Percentiles rank a stretch among this genome's conserved stretches.
These are phyloP conservation scores for Phoxinus phoxinus DNA, from an alignment of 2,113 vertebrate genomes.

Conservation along the genomic window DNA sequence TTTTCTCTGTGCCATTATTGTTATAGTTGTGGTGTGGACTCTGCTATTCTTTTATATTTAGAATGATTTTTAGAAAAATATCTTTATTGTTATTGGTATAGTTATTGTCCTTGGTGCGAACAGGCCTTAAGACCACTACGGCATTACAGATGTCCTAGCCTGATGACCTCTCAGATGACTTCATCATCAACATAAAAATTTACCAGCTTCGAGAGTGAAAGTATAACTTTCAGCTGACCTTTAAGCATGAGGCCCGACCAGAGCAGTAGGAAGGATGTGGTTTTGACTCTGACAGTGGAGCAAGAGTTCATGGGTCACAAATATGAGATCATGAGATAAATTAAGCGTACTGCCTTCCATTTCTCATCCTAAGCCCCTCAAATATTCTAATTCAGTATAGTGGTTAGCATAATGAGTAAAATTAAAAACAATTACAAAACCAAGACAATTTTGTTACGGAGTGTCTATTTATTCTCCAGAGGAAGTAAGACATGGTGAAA, in stretches of 20 bases:
- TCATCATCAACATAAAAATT: not conserved
- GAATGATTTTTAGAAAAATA: too few relatives aligned
- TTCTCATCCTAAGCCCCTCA: not conserved
- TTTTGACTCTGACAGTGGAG: not conserved
- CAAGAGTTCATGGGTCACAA: not conserved
- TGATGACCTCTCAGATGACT: not conserved
- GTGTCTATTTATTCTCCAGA: too few relatives aligned
- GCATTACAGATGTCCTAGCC: not conserved
- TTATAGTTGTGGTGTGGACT: too few relatives aligned
- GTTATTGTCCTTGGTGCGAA: too few relatives aligned
- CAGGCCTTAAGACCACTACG: too few relatives aligned
- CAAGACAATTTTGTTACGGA: not conserved
- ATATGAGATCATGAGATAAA: not conserved
- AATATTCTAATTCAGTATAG: not conserved
- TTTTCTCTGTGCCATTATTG: too few relatives aligned
- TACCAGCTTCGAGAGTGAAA: not conserved
- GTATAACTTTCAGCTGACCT: conserved; percentile 29
- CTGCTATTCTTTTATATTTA: too few relatives aligned
- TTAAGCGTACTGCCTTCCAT: not conserved
- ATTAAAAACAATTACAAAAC: not conserved
- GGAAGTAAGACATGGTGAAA: too few relatives aligned
- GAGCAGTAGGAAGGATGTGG: conserved; percentile 10
- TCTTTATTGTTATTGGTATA: too few relatives aligned
- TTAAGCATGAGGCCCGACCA: not conserved
- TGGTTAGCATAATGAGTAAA: not conserved